A percentile compares a stretch with the other conserved stretches of the same genome.
phyloP scores from a whole-genome alignment of 2,113 vertebrate species.

The Noctilio leporinus region DNA sequence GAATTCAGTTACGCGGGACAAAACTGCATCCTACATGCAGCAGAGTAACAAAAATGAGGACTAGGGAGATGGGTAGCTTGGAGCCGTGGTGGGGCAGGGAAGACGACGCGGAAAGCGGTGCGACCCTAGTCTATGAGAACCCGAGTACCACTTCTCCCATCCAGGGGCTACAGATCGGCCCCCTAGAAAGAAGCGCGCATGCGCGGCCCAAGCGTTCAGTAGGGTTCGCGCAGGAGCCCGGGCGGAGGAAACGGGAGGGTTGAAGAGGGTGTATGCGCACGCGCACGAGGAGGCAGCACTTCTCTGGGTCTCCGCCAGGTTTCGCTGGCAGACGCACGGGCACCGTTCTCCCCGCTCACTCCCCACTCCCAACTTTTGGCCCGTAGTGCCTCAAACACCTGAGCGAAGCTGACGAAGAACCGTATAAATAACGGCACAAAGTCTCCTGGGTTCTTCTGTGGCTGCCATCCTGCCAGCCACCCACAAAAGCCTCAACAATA shows the following conservation, averaged over 20 bases:
- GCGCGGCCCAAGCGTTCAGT: not conserved
- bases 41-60: not conserved
- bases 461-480: not conserved
- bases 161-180: not conserved
- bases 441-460: not conserved
- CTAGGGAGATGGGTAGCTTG: not conserved
- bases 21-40: not conserved
- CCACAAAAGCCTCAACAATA: slow-evolving; percentile 1
- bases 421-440: slow-evolving; percentile 12
- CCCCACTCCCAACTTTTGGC: not conserved
- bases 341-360: not conserved
- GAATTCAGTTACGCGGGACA: not conserved
- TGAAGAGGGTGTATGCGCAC: not conserved
- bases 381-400: not conserved
- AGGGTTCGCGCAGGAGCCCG: slow-evolving; percentile 4
- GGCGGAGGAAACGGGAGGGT: slow-evolving; percentile 14
- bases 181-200: not conserved
- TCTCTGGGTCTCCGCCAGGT: not conserved
- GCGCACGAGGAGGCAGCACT: not conserved
- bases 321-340: not conserved
- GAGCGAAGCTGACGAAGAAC: not conserved
- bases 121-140: not conserved
- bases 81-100: too few species aligned
- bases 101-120: not conserved
- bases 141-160: not conserved